Percentiles rank a stretch among this genome's conserved stretches.
These are phyloP conservation scores for Arvicanthis niloticus DNA, from an alignment of 2,113 vertebrate species.

Conservation along the genomic window DNA sequence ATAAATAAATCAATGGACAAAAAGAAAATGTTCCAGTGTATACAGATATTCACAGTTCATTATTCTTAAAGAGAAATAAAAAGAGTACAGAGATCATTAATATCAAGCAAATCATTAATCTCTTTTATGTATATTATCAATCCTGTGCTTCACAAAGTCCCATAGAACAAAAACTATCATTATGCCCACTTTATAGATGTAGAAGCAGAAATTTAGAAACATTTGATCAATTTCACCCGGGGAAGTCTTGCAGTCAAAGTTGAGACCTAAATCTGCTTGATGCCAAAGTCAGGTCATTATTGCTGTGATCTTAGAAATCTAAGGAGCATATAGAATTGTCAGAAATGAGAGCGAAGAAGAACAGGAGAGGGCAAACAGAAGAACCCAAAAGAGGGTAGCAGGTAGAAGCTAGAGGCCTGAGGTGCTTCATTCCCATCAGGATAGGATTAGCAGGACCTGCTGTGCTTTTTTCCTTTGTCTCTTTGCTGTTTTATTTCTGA, in stretches of 20 bases:
- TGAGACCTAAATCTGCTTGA: neutral
- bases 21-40: neutral
- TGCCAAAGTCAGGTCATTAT: neutral
- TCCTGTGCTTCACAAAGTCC: neutral
- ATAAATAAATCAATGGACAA: too few species aligned
- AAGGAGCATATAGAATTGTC: neutral
- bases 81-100: neutral
- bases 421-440: neutral
- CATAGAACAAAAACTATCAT: neutral
- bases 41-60: neutral
- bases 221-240: neutral
- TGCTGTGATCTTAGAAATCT: neutral
- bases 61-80: constrained; percentile 22
- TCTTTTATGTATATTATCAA: neutral
- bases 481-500: constrained; percentile 31
- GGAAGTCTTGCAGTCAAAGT: neutral
- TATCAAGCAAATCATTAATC: neutral
- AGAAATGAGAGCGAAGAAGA: neutral
- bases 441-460: neutral
- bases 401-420: neutral
- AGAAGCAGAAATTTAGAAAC: constrained; percentile 18
- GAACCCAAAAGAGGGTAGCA: neutral
- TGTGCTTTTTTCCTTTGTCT: constrained; percentile 13
- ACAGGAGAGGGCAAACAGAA: rapidly evolving
- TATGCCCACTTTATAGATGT: neutral